Evolutionary conservation across 2,888 invertebrate genomes (phyloP), one percentile per base, ranked within the genome.

Genomic region (Troilus luridus): DNA sequence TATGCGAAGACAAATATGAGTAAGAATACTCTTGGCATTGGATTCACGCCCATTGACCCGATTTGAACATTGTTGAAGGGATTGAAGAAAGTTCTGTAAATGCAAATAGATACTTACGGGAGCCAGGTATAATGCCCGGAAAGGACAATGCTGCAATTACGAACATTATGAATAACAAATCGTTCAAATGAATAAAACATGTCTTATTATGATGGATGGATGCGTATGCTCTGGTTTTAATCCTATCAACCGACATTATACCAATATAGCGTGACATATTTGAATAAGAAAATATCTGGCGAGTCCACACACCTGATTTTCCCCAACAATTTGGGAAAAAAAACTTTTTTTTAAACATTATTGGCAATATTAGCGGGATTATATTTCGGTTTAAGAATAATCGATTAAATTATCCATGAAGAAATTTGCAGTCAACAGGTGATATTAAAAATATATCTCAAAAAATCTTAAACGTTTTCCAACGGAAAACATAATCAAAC

Each of bases 121-220:
- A 24, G 24, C 12, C 24, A 24, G 67, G 24, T 5, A 67, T 24
- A 24, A 67, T 6, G 24, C 24, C 67, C 9, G 24, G 24, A 67
- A 64, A 67, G 24, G 67, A 27, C 67, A 64, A 10, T 10, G 67
- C 24, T 24, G 19, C 67, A 24, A 67, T 67, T 67, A 67, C 24
- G 14, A 0, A 12, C 67, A 67, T 67, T 67, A 24, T 67, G 67
- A 67, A 67, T 67, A 67, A 67, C 67, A 67, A 67, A 67, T 67
- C 24, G n/a, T 67, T 67, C 67, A 67, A 67, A 67, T 67, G 67
- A 67, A 67, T 67, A 67, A 67, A 67, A 67, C 67, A 67, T 67
- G 14, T 5, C 67, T 12, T 24, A 67, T 67, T 67, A 67, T 24
- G 67, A 67, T 24, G 24, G 9, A 9, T 24, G 12, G 14, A 24